Base-by-base conservation (phyloP, 2,113 vertebrate species). In the Dipodomys spectabilis region DNA sequence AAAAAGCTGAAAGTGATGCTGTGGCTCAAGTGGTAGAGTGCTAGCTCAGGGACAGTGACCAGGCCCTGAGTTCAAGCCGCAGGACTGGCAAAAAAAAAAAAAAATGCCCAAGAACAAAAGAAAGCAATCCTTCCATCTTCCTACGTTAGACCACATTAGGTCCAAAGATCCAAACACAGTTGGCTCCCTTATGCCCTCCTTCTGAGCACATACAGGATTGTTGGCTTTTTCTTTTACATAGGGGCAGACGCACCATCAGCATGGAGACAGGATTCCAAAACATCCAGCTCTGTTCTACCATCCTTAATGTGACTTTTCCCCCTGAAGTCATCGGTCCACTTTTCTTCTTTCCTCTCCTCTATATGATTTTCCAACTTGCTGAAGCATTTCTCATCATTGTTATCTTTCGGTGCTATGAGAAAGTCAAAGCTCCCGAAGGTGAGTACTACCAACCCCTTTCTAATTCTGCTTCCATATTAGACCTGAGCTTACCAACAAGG, bases 201-300 rank as follows among this genome's bases (percentile, higher is more conserved):
- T 16, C 2, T 28, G 25, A 49, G 7, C 1, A 23, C 2, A 57
- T 57, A 57, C 53, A 57, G 53, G 53, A 57, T 57, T 57, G 53
- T 57, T 57, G 53, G 53, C 22, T 22, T 9, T n/a, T 77, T 68
- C n/a, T 62, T 62, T 23, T 82, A 44, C 44, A 45, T 91, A 99
- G 98, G 90, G 98, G 98, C 96, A 97, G 98, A 45, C 96, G 94
- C 86, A 98, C 98, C 5, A 97, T 99, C 88, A 98, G 98, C 96
- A 98, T 99, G 97, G 99, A 99, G 96, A 99, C 98, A 0, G 98
- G 98, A 82, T 99, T 98, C 97, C 99, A 99, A 96, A 99, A 99
- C 1, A 32, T 98, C 71, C 98, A 99, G 91, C 97, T 99, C 85
- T 99, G 98, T 85, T 74, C 93, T 0, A 85, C 98, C 83, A 98